Percentiles rank a stretch among this genome's conserved stretches.
Conservation (phyloP, 2,888 invertebrate genomes). For the Stictocephala bisonia region DNA sequence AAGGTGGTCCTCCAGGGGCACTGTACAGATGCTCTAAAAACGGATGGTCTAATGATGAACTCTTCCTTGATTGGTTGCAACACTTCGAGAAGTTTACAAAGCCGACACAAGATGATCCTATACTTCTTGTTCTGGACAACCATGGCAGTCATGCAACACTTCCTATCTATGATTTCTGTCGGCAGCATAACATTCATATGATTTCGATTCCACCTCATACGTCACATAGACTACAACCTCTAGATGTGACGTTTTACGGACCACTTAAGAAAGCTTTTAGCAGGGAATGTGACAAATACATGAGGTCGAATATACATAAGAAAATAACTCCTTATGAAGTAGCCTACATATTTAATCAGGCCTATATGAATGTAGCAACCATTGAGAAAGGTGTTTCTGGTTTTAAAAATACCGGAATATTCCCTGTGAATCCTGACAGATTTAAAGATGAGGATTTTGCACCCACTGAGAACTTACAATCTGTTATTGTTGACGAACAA, state of each 20-base stretch:
- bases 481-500: background rate
- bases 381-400: constrained; percentile 46
- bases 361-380: constrained; percentile 44
- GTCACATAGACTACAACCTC: constrained; percentile 58
- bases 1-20: constrained; percentile 54
- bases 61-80: constrained; percentile 54
- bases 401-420: constrained; percentile 46
- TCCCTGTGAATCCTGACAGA: constrained; percentile 42
- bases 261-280: constrained; percentile 60
- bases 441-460: constrained; percentile 42
- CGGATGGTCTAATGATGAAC: constrained; percentile 60
- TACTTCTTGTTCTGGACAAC: constrained; percentile 61
- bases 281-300: constrained; percentile 56
- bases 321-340: constrained; percentile 43
- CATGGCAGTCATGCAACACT: constrained; percentile 60
- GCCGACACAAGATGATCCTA: constrained; percentile 61
- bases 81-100: constrained; percentile 61
- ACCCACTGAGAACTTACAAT: background rate
- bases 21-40: constrained; percentile 58
- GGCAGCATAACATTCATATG: constrained; percentile 57
- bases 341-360: constrained; percentile 47
- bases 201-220: constrained; percentile 60
- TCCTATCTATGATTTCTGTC: constrained; percentile 53
- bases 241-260: constrained; percentile 58
- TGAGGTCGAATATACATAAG: constrained; percentile 23